Conservation (phyloP, 2,797 vertebrate species). For the Pipistrellus pygmaeus region DNA sequence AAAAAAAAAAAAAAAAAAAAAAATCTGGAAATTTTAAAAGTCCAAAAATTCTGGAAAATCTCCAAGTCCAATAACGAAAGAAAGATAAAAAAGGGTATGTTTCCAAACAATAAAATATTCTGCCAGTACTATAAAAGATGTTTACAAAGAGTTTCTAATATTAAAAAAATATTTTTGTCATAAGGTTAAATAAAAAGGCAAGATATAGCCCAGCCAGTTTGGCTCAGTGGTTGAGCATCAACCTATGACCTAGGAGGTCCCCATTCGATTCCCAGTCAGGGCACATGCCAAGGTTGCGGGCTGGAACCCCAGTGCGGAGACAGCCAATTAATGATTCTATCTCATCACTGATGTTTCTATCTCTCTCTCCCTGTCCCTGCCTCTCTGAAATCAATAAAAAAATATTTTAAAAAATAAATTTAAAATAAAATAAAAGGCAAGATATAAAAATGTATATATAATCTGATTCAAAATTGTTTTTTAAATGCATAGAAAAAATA, state of each 20-base stretch:
- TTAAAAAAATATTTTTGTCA: background rate
- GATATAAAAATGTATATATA: background rate
- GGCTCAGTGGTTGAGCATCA: too few relatives aligned
- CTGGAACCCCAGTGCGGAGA: too few relatives aligned
- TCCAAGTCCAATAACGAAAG: conserved; percentile 10
- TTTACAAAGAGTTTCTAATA: conserved; percentile 40
- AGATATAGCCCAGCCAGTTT: too few relatives aligned
- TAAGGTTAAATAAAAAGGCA: conserved; percentile 43
- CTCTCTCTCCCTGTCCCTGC: too few relatives aligned
- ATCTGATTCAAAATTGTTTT: background rate
- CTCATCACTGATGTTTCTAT: too few relatives aligned
- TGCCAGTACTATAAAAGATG: conserved; percentile 34
- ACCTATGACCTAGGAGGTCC: too few relatives aligned
- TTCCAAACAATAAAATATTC: conserved; percentile 25
- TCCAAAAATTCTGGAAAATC: background rate
- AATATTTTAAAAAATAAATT: background rate
- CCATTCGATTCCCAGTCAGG: too few relatives aligned
- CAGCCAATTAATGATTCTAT: too few relatives aligned
- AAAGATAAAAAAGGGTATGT: background rate
- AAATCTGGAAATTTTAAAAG: background rate
- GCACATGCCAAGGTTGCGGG: too few relatives aligned
- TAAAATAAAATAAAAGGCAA: background rate
- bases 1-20: background rate
- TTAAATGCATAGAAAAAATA: conserved; percentile 35
- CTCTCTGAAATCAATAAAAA: too few relatives aligned